phyloP scores from a whole-genome alignment of 2,888 invertebrate genomes.

The Andrena trimmerana region DNA sequence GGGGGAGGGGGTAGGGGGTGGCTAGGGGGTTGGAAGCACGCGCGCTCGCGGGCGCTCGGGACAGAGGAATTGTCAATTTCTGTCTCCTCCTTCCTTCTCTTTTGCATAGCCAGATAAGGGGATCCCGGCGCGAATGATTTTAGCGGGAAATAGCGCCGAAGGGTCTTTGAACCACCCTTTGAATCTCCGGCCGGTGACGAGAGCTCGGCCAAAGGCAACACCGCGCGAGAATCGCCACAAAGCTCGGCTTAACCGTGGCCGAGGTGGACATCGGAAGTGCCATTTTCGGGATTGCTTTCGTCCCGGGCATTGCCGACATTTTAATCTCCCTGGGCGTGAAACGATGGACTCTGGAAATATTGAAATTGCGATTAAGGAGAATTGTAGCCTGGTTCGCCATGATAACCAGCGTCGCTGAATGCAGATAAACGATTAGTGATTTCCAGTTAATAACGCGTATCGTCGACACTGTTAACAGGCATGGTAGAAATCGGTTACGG shows the following conservation, averaged over 20 bases:
- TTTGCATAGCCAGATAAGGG: slow-evolving; percentile 73
- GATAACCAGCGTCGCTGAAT: no score
- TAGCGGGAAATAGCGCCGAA: slow-evolving; percentile 67
- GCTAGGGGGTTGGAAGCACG: background rate
- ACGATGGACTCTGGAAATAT: no score
- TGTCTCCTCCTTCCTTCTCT: slow-evolving; percentile 42
- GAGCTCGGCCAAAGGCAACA: slow-evolving; percentile 50
- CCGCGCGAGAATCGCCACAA: slow-evolving; percentile 61
- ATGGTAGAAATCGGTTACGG: slow-evolving; percentile 30
- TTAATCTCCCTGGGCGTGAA: no score
- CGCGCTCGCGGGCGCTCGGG: slow-evolving; percentile 29
- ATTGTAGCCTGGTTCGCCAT: no score
- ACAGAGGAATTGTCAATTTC: slow-evolving; percentile 67
- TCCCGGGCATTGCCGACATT: background rate
- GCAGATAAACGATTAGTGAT: no score
- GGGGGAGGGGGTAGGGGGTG: background rate
- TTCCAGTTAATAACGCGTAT: slow-evolving; percentile 10
- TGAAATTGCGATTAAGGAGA: no score
- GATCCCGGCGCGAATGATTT: slow-evolving; percentile 69
- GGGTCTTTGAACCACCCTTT: slow-evolving; percentile 66
- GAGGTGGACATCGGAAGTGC: slow-evolving; percentile 50
- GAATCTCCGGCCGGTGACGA: slow-evolving; percentile 54
- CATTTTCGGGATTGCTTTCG: slow-evolving; percentile 57
- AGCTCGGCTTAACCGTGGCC: slow-evolving; percentile 56
- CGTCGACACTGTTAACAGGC: slow-evolving; percentile 25